Conservation (phyloP, 2,888 invertebrate species). For the Acanthococcus lagerstroemiae region DNA sequence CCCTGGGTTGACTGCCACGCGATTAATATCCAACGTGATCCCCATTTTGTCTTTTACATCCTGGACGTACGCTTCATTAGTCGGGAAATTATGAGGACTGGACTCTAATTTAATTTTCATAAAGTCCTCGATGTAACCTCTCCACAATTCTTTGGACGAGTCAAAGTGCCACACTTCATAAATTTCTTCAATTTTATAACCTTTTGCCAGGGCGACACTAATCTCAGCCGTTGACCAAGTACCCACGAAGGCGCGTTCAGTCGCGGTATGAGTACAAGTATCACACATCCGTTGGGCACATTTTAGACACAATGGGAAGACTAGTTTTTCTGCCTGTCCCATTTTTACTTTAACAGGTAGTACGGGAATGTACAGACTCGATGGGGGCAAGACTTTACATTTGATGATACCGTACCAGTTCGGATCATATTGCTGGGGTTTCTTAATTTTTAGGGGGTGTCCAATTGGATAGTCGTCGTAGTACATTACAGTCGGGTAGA, state of each 20-base stretch:
- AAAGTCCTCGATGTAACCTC: neutral
- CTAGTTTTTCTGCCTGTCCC: constrained; percentile 9
- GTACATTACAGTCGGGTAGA: constrained; percentile 36
- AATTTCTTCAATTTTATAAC: neutral
- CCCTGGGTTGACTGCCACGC: neutral
- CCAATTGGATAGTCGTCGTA: constrained; percentile 35
- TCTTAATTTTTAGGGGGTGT: constrained; percentile 35
- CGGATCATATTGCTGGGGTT: constrained; percentile 34
- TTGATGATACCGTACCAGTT: constrained; percentile 37
- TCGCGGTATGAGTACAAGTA: neutral
- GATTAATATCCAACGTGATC: neutral
- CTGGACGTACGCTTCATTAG: too few relatives aligned
- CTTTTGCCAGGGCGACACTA: too few relatives aligned
- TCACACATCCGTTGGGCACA: neutral
- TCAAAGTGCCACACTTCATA: neutral
- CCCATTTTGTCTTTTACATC: neutral
- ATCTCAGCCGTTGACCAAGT: neutral
- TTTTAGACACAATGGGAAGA: constrained; percentile 12
- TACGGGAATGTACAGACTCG: constrained; percentile 34
- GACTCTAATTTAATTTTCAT: neutral
- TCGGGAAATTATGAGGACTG: too few relatives aligned
- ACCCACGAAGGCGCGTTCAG: neutral
- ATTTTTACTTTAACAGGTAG: constrained; percentile 18
- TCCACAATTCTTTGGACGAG: neutral
- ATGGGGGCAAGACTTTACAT: constrained; percentile 35